Base-by-base conservation (phyloP, 37 sponge, comb jelly and placozoan genomes). In the Chondrosia reniformis region DNA sequence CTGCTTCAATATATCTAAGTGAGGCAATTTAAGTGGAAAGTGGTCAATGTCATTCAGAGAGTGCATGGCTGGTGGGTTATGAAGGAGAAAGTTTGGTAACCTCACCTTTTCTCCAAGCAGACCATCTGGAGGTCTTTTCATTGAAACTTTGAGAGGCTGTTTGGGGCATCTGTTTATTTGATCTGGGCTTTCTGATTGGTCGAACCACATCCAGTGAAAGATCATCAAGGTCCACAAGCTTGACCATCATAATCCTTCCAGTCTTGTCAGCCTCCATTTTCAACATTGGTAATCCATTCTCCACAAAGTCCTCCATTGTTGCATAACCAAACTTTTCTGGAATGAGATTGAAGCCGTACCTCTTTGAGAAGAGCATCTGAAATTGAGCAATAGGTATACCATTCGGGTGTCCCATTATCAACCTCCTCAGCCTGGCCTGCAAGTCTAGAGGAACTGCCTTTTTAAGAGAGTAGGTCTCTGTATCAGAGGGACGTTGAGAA, bases 351-450 rank as follows among this genome's bases (percentile, higher is more conserved):
- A 39, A 69, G n/a, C 72, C 72, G 22, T 69, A 69, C 41, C 36
- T 36, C 72, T 40, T 36, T 41, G 72, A 41, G 66, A 80, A 89
- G 28, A 62, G 31, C 30, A 9, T 21, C 1, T 63, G 46, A 46
- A 89, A 81, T 0, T 49, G 38, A 22, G 12, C 22, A 1, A 89
- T 57, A 0, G 79, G 65, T 17, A 89, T 49, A 13, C 89, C 89
- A 7, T 67, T 39, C 2, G 79, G 82, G 37, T 73, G 12, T 0
- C 36, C 31, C 27, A 38, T 19, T 27, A 89, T 56, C 4, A 81
- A 19, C 0, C 67, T 41, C 43, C 42, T 69, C 43, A 69, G 19
- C 43, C 42, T 69, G 7, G 37, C 72, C 72, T 69, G 72, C 42
- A 69, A 25, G 43, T 69, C 72, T n/a, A 69, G 43, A 13, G 72